Evolutionary conservation across 1,140 invertebrate species (phyloP).

Genomic region (Hypsibius dujardini): DNA sequence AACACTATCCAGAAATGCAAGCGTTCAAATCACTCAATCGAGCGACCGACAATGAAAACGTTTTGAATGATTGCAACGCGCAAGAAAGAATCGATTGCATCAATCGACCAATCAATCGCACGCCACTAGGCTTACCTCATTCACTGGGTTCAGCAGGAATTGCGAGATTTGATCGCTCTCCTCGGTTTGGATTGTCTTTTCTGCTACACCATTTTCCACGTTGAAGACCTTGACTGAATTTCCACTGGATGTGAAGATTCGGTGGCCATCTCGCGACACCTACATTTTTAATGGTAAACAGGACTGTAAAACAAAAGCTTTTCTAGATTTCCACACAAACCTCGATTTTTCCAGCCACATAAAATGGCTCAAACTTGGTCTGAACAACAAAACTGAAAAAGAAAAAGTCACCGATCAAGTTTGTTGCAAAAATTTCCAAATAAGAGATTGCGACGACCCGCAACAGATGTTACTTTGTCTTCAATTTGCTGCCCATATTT

Average conservation of each 20-base stretch:
- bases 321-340: slow-evolving; percentile 36
- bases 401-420: too few species aligned
- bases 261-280: slow-evolving; percentile 50
- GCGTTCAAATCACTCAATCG: too few species aligned
- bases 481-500: too few species aligned
- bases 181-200: slow-evolving; percentile 29
- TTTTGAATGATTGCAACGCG: slow-evolving; percentile 51
- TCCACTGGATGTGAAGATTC: slow-evolving; percentile 54
- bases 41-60: too few species aligned
- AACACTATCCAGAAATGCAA: too few species aligned
- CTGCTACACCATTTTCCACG: slow-evolving; percentile 38
- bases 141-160: not conserved
- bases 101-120: slow-evolving; percentile 8
- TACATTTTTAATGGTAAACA: too few species aligned
- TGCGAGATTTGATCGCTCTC: slow-evolving; percentile 15
- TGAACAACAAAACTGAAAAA: slow-evolving; percentile 54
- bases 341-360: slow-evolving; percentile 56
- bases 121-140: not conserved
- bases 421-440: too few species aligned
- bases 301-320: too few species aligned
- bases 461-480: too few species aligned
- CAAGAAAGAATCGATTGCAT: slow-evolving; percentile 23
- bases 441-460: too few species aligned
- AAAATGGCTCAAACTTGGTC: slow-evolving; percentile 59
- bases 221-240: slow-evolving; percentile 50